Evolutionary conservation across 2,113 vertebrate species (phyloP), one percentile per base, ranked within the genome.

Genomic region (Rhinolophus sinicus): DNA sequence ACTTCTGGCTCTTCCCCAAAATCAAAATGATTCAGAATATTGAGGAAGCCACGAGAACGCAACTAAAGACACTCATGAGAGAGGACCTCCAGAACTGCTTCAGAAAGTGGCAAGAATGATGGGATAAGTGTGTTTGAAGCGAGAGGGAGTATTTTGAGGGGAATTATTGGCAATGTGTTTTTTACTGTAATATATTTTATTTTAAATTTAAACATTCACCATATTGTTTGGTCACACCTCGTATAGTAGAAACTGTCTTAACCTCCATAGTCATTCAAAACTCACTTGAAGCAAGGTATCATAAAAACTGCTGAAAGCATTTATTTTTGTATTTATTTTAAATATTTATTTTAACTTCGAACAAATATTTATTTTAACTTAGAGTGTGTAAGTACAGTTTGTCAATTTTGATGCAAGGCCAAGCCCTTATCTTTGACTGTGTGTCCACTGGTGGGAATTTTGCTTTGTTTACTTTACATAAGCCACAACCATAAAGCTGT

Each of bases 251-350:
- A 91, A 83, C 35, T 72, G 62, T 88, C 69, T 93, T 88, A 87
- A 24, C 67, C 3, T 47, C n/a, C 24, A 77, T 40, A 93, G 38
- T 54, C 44, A 82, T 67, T 91, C 35, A 93, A 11, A 94, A 70
- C 84, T 70, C 93, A 62, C 22, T 9, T 88, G 28, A 91, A 94
- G 44, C 24, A 84, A 87, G 9, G 38, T 62, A 44, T 40, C 38
- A 76, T 40, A 86, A 94, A 94, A 94, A n/a, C 44, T 64, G 18
- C 40, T 92, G 38, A 95, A 86, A 94, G 16, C 54, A 50, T 88
- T 69, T 93, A 56, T 86, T 62, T 88, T 62, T 72, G 73, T 88
- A 52, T 80, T 85, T 44, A 91, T 72, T 73, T 60, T 92, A 54
- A 82, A 72, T 88, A 67, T 85, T 85, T 69, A 84, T 77, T 69